A percentile compares a stretch with the other conserved stretches of the same genome.
These are phyloP conservation scores for Nestor notabilis DNA, from an alignment of 2,113 vertebrate species.

Conservation along the genomic window DNA sequence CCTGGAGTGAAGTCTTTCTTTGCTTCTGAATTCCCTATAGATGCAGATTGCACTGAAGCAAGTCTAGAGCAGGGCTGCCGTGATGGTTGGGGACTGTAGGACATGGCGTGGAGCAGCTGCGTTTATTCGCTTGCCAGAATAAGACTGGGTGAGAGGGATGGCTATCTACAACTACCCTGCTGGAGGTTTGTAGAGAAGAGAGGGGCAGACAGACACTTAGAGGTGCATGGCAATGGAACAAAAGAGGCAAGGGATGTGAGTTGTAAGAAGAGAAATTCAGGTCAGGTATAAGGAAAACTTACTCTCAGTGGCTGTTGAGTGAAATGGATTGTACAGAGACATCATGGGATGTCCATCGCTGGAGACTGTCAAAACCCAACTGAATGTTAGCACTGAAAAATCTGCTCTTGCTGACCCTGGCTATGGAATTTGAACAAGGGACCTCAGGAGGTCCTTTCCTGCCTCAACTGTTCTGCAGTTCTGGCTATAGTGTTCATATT, in stretches of 20 bases:
- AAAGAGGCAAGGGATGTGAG: not conserved
- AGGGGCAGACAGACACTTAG: not conserved
- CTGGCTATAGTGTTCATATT: not conserved
- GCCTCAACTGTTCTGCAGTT: not conserved
- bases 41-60: not conserved
- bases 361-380: rapidly evolving
- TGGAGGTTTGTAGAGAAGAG: not conserved
- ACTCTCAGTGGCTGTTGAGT: not conserved
- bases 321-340: not conserved
- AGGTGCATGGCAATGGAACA: not conserved
- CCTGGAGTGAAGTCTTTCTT: not conserved
- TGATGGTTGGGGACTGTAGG: not conserved
- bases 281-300: not conserved
- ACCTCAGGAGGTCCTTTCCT: not conserved
- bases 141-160: not conserved
- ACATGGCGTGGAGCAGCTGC: not conserved
- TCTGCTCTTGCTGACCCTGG: not conserved
- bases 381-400: not conserved
- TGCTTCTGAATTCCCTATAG: not conserved
- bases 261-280: not conserved
- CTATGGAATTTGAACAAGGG: not conserved
- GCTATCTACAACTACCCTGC: not conserved
- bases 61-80: not conserved
- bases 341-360: rapidly evolving
- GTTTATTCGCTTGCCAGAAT: not conserved